Percentiles rank a stretch among this genome's conserved stretches.
Conservation (phyloP, 2,113 vertebrate species). For the Marmota flaviventris region DNA sequence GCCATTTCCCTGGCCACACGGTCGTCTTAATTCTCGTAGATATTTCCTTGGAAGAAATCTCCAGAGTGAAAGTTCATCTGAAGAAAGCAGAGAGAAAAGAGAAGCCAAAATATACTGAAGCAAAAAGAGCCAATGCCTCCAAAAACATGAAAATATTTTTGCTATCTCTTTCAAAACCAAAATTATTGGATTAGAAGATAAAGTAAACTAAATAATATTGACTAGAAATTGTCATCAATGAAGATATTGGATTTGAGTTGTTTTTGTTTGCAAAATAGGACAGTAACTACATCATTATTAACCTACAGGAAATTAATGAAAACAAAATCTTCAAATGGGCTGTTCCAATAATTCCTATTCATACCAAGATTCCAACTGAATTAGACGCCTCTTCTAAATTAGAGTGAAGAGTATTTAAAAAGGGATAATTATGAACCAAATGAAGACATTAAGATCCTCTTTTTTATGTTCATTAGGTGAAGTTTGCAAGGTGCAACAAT, state of each 20-base stretch:
- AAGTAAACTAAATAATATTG: not conserved
- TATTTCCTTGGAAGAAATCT: conserved; percentile 17
- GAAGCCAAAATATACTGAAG: not conserved
- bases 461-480: not conserved
- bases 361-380: not conserved
- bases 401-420: not conserved
- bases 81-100: conserved; percentile 75
- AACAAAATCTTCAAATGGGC: conserved; percentile 49
- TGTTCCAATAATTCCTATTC: not conserved
- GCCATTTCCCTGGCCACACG: not conserved
- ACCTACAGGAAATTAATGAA: not conserved
- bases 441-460: not conserved
- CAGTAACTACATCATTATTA: not conserved
- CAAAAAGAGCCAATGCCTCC: not conserved
- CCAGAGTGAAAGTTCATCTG: conserved; percentile 76
- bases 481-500: not conserved
- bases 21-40: not conserved
- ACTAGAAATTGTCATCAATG: not conserved
- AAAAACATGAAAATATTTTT: not conserved
- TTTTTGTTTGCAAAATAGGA: not conserved
- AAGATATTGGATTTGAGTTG: not conserved
- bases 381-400: not conserved
- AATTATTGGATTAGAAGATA: not conserved
- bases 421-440: not conserved
- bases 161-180: not conserved